Conservation (phyloP, 1,140 invertebrate species). For the Drosophila asahinai region DNA sequence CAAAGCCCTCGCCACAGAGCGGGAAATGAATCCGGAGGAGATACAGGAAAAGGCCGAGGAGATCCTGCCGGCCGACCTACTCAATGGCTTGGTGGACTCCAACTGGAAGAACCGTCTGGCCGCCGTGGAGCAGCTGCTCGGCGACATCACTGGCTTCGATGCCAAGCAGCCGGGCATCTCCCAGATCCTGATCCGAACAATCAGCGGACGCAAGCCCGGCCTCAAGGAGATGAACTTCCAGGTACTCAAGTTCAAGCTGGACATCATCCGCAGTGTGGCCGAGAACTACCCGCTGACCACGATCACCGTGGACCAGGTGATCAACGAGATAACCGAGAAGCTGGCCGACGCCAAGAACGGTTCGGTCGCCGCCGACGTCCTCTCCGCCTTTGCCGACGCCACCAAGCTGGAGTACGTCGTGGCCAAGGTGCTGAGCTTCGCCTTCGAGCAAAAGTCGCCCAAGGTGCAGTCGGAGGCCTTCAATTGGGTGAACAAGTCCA, state of each 20-base stretch:
- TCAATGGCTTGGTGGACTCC: constrained; percentile 90
- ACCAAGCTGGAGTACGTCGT: constrained; percentile 91
- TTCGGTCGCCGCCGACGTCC: constrained; percentile 88
- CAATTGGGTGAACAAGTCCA: constrained; percentile 91
- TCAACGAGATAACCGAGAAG: constrained; percentile 94
- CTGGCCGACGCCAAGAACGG: constrained; percentile 94
- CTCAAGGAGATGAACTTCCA: constrained; percentile 97
- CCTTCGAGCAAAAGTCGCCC: constrained; percentile 95
- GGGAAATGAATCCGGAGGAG: constrained; percentile 89
- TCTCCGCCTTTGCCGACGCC: constrained; percentile 92
- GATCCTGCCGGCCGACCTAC: constrained; percentile 87
- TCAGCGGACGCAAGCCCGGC: constrained; percentile 95
- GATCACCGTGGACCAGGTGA: constrained; percentile 90
- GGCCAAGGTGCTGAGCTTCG: constrained; percentile 89
- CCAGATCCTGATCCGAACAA: constrained; percentile 90
- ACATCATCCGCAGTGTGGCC: constrained; percentile 91
- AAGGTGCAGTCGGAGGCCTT: constrained; percentile 95
- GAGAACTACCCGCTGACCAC: constrained; percentile 91
- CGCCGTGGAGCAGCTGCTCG: constrained; percentile 90
- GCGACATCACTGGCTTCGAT: constrained; percentile 88
- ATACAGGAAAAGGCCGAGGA: constrained; percentile 89
- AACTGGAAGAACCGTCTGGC: constrained; percentile 95
- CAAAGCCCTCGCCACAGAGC: constrained; percentile 85
- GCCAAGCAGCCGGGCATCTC: constrained; percentile 88
- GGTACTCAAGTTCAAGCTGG: constrained; percentile 93